phyloP scores from a whole-genome alignment of 2,797 vertebrate genomes.

The Smutsia gigantea region DNA sequence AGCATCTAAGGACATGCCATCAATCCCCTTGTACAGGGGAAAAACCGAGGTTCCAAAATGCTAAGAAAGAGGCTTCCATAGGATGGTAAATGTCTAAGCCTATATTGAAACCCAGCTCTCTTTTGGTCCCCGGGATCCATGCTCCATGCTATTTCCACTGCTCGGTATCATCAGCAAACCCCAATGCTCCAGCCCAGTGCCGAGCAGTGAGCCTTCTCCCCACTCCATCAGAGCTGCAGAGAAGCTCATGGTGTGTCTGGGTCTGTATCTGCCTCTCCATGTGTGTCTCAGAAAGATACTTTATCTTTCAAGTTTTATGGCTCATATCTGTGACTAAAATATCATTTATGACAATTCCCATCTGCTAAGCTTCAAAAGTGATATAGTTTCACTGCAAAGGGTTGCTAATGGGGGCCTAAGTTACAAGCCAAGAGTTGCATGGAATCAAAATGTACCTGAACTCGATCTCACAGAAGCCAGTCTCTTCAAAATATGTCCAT shows the following conservation, averaged over 20 bases:
- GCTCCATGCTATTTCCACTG: too few relatives aligned
- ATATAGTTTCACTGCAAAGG: conserved; percentile 60
- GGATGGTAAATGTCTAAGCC: not conserved
- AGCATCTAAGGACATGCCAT: not conserved
- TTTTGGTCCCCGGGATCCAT: too few relatives aligned
- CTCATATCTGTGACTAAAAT: conserved; percentile 81
- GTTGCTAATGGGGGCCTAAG: conserved; percentile 51
- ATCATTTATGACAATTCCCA: conserved; percentile 78
- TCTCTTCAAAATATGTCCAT: not conserved
- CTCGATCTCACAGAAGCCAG: conserved; percentile 23
- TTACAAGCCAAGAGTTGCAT: conserved; percentile 47
- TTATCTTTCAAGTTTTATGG: conserved; percentile 81
- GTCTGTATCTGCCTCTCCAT: conserved; percentile 67
- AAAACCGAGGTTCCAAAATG: not conserved
- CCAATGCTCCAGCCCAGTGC: fast-evolving
- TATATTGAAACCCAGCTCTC: not conserved
- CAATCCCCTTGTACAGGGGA: not conserved
- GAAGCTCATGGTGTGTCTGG: not conserved
- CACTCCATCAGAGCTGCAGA: not conserved
- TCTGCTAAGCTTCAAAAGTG: conserved; percentile 67
- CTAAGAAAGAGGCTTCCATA: not conserved
- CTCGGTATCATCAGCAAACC: not conserved
- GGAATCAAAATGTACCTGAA: conserved; percentile 58
- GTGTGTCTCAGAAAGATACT: conserved; percentile 78
- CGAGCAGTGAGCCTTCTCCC: not conserved